Evolutionary conservation across 2,797 vertebrate species (phyloP).

Genomic region (Glossophaga mutica): DNA sequence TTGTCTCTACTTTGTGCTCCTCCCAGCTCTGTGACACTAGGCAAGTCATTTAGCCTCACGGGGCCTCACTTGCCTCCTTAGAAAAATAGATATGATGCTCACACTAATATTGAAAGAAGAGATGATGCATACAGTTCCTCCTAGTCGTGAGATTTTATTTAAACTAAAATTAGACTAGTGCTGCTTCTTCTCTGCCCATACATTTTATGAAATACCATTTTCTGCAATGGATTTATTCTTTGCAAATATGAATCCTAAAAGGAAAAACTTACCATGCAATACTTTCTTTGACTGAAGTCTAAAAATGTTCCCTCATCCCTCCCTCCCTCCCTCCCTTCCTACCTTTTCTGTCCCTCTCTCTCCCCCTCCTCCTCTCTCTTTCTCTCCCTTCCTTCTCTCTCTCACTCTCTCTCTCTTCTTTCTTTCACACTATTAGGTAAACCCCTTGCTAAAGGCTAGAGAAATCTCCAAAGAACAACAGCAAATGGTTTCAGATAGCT

Average conservation of each 20-base stretch:
- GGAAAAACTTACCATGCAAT: slow-evolving; percentile 24
- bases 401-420: not conserved
- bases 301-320: not conserved
- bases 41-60: not conserved
- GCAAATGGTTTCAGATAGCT: slow-evolving; percentile 19
- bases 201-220: slow-evolving; percentile 21
- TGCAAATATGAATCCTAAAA: not conserved
- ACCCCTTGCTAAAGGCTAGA: not conserved
- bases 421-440: not conserved
- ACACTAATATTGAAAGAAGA: not conserved
- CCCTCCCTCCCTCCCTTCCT: not conserved
- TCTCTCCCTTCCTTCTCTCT: not conserved
- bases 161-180: not conserved
- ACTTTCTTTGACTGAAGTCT: slow-evolving; percentile 21
- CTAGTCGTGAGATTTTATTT: not conserved
- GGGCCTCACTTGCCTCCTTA: not conserved
- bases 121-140: not conserved
- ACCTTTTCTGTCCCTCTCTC: accelerated
- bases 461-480: not conserved
- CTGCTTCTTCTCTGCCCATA: not conserved
- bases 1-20: not conserved
- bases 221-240: not conserved
- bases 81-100: not conserved
- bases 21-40: not conserved
- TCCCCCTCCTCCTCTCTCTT: too few species aligned